phyloP scores from a whole-genome alignment of 2,113 vertebrate genomes.

The Rafetus swinhoei region DNA sequence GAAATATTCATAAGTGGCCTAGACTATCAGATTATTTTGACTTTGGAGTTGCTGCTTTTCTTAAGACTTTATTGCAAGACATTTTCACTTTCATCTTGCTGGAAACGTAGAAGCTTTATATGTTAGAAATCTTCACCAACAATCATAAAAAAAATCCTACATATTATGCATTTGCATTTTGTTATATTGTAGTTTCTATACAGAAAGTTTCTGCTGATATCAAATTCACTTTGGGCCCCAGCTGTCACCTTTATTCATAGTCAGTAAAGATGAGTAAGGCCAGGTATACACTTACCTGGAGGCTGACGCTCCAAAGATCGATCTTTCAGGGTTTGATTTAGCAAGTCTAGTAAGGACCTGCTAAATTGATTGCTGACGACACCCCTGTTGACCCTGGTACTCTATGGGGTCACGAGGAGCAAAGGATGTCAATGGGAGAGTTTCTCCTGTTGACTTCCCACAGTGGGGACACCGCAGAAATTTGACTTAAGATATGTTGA shows the following conservation, averaged over 20 bases:
- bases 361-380: too few relatives aligned
- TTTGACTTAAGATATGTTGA: too few relatives aligned
- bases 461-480: too few relatives aligned
- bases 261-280: background rate
- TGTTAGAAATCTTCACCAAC: slow-evolving; percentile 35
- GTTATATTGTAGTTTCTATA: background rate
- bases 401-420: too few relatives aligned
- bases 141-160: slow-evolving; percentile 52
- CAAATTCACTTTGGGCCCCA: background rate
- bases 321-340: too few relatives aligned
- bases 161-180: slow-evolving; percentile 22
- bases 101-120: slow-evolving; percentile 18
- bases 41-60: slow-evolving; percentile 60
- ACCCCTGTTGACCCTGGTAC: too few relatives aligned
- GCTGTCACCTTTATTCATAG: background rate
- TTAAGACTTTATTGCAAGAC: slow-evolving; percentile 48
- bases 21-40: slow-evolving; percentile 49
- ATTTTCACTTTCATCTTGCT: background rate
- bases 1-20: slow-evolving; percentile 38
- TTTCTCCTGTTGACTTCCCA: too few relatives aligned
- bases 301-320: too few relatives aligned
- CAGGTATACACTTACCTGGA: too few relatives aligned
- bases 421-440: too few relatives aligned
- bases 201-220: background rate
- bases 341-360: too few relatives aligned